phyloP scores from a whole-genome alignment of 2,797 vertebrate genomes.

The Trichosurus vulpecula region DNA sequence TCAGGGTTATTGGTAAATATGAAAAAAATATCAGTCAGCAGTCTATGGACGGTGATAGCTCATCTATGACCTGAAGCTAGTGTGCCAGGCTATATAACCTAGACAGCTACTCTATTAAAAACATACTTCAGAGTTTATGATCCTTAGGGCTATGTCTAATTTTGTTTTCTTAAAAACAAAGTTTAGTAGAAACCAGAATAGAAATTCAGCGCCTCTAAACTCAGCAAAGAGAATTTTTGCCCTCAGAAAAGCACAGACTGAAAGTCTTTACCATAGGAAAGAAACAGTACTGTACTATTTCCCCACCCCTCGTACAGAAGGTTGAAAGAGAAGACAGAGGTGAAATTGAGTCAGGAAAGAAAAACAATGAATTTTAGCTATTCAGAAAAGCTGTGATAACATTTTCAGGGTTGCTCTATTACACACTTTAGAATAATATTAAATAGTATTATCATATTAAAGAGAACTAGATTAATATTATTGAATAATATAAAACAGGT shows the following conservation, averaged over 20 bases:
- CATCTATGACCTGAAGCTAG: no score
- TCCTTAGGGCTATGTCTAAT: constrained; percentile 21
- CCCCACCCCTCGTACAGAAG: no score
- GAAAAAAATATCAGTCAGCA: no score
- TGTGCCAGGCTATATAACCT: no score
- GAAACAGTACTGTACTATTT: neutral
- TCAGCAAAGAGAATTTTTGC: neutral
- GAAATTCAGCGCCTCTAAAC: constrained; percentile 1
- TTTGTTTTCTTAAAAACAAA: constrained; percentile 50
- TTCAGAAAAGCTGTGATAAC: constrained; percentile 22
- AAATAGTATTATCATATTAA: no score
- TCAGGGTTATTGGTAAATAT: no score
- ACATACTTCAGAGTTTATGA: neutral
- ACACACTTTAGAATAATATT: neutral
- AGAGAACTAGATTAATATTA: no score
- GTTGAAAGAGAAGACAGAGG: neutral
- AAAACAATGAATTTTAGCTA: neutral
- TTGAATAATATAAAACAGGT: neutral
- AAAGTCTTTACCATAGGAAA: constrained; percentile 50
- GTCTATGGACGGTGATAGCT: no score
- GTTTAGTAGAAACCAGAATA: neutral
- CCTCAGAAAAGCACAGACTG: neutral
- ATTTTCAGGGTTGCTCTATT: neutral
- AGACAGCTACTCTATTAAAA: no score
- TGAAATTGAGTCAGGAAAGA: neutral